Percentiles rank a stretch among this genome's conserved stretches.
These are phyloP conservation scores for Trichoplax adhaerens DNA, from an alignment of 37 sponge, comb jelly and placozoan species.

Conservation along the genomic window DNA sequence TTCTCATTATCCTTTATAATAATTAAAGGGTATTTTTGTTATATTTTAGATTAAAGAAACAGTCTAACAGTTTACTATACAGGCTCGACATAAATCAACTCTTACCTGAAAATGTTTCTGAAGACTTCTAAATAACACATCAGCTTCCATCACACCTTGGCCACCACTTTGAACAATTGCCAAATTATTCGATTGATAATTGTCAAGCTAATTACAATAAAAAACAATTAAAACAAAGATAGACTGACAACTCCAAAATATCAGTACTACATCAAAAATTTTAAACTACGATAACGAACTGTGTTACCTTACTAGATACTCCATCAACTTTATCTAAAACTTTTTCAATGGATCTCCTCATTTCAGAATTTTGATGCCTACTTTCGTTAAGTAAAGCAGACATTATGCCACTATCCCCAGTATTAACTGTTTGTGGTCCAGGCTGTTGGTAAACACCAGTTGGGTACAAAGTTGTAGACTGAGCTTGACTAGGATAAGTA, in stretches of 20 bases:
- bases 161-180: slow-evolving; percentile 8
- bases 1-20: slow-evolving; percentile 56
- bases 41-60: too few species aligned
- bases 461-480: background rate
- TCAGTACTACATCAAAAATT: background rate
- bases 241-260: too few species aligned
- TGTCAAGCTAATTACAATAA: too few species aligned
- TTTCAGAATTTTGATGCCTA: slow-evolving; percentile 60
- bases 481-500: background rate
- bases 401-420: background rate
- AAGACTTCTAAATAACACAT: slow-evolving; percentile 72
- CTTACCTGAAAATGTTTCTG: slow-evolving; percentile 67
- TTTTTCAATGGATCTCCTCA: slow-evolving; percentile 54
- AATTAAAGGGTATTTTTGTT: too few species aligned
- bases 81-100: too few species aligned
- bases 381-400: slow-evolving; percentile 46
- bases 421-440: too few species aligned
- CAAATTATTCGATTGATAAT: slow-evolving; percentile 46
- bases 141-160: slow-evolving; percentile 60
- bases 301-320: slow-evolving; percentile 30
- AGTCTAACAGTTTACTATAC: too few species aligned
- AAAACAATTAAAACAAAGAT: too few species aligned
- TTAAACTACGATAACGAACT: background rate
- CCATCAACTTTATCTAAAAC: slow-evolving; percentile 56
- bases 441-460: background rate